A percentile compares a stretch with the other conserved stretches of the same genome.
Evolutionary conservation across 2,888 invertebrate species (phyloP).

Genomic region (Alviniconcha strummeri): DNA sequence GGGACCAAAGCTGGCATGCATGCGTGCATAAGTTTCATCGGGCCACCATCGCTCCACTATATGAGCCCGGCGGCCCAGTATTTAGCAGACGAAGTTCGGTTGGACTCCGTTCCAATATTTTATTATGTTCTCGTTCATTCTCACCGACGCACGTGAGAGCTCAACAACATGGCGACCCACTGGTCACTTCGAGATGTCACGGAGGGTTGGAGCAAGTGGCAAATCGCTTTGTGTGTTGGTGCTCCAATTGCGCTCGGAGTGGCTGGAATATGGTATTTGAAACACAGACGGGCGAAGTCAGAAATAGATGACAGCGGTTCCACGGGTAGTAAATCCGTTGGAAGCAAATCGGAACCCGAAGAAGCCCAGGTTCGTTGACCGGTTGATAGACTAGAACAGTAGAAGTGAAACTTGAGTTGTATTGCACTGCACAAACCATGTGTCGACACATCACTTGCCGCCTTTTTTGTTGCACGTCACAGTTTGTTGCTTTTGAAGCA

Average conservation of each 20-base stretch:
- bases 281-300: conserved; percentile 31
- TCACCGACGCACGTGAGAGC: conserved; percentile 29
- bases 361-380: conserved; percentile 25
- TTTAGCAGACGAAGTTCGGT: neutral
- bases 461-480: too few relatives aligned
- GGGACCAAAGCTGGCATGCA: too few relatives aligned
- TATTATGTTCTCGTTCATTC: conserved; percentile 21
- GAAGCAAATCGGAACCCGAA: conserved; percentile 4
- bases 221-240: conserved; percentile 88
- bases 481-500: too few relatives aligned
- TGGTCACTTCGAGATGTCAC: conserved; percentile 45
- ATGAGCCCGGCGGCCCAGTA: too few relatives aligned
- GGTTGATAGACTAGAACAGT: neutral
- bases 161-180: conserved; percentile 46
- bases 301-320: conserved; percentile 12
- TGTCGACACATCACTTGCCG: too few relatives aligned
- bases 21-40: too few relatives aligned
- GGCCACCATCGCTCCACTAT: too few relatives aligned
- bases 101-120: conserved; percentile 2
- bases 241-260: conserved; percentile 88
- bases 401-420: conserved; percentile 16
- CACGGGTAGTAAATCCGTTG: neutral
- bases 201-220: conserved; percentile 81
- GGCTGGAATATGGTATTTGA: conserved; percentile 84
- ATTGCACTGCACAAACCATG: neutral